Conservation (phyloP, 2,888 invertebrate genomes). For the Frankliniella intonsa region DNA sequence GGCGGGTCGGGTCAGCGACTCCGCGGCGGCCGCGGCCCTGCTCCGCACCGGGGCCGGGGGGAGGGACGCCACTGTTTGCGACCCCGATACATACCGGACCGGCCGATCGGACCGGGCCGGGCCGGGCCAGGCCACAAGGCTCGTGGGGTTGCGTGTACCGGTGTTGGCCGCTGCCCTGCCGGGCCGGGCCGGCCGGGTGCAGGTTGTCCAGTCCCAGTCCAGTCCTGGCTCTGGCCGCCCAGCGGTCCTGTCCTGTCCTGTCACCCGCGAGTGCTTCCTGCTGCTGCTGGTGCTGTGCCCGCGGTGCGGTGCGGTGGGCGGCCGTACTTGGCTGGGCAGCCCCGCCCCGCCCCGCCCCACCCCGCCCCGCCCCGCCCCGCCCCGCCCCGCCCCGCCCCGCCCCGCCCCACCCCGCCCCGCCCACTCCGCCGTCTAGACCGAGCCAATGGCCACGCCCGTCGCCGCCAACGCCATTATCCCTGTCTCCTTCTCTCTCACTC, state of each 20-base stretch:
- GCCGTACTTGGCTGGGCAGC: neutral
- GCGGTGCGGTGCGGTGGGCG: neutral
- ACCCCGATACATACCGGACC: neutral
- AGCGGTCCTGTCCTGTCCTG: neutral
- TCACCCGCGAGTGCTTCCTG: neutral
- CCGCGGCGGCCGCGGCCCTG: too few relatives aligned
- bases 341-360: neutral
- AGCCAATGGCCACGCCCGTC: neutral
- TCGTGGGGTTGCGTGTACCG: neutral
- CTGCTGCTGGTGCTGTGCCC: neutral
- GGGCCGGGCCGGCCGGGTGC: neutral
- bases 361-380: neutral
- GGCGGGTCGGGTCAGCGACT: too few relatives aligned
- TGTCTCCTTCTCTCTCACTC: neutral
- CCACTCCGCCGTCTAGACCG: neutral
- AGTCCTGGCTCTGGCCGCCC: too few relatives aligned
- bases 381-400: too few relatives aligned
- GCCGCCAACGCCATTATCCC: neutral
- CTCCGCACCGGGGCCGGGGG: too few relatives aligned
- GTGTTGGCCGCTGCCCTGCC: too few relatives aligned
- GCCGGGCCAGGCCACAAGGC: neutral
- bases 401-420: too few relatives aligned
- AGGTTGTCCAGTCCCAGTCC: too few relatives aligned
- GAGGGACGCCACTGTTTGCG: too few relatives aligned
- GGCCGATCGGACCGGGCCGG: neutral